Conservation (phyloP, 2,113 vertebrate genomes). For the Ranitomeya imitator region DNA sequence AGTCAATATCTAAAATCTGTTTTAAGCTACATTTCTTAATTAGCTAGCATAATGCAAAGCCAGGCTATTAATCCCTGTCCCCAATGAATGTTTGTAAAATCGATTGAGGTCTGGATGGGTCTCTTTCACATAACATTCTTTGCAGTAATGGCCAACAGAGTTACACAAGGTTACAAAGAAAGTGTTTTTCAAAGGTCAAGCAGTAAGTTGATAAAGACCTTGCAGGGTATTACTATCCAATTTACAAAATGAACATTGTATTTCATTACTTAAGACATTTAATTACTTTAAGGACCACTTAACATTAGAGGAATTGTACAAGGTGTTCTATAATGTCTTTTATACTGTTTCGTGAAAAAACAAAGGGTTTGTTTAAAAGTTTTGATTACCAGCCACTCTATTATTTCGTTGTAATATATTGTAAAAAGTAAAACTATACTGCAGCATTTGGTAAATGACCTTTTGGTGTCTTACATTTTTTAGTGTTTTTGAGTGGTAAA, state of each 20-base stretch:
- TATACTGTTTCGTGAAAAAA: not conserved
- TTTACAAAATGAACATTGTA: slow-evolving; percentile 32
- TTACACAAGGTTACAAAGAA: slow-evolving; percentile 80
- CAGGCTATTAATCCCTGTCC: slow-evolving; percentile 86
- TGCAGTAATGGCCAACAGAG: slow-evolving; percentile 70
- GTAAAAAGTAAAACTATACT: no score
- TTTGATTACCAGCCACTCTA: no score
- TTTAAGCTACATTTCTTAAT: slow-evolving; percentile 93
- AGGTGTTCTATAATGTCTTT: not conserved
- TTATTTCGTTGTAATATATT: no score
- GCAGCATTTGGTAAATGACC: no score
- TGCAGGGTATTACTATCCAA: not conserved
- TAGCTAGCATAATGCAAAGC: slow-evolving; percentile 80
- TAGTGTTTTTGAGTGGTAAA: no score
- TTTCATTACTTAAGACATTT: slow-evolving; percentile 4
- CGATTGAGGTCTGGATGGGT: slow-evolving; percentile 89
- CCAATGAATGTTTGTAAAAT: slow-evolving; percentile 97
- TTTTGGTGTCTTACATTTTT: no score
- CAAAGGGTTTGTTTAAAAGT: not conserved
- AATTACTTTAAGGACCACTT: not conserved
- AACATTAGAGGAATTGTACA: not conserved
- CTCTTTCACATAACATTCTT: slow-evolving; percentile 86
- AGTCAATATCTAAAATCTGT: slow-evolving; percentile 88
- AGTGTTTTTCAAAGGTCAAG: slow-evolving; percentile 81
- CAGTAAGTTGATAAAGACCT: slow-evolving; percentile 83